These are phyloP conservation scores for Acrocyrtus sp. DNA, from an alignment of 2,888 invertebrate genomes.

Conservation along the genomic window DNA sequence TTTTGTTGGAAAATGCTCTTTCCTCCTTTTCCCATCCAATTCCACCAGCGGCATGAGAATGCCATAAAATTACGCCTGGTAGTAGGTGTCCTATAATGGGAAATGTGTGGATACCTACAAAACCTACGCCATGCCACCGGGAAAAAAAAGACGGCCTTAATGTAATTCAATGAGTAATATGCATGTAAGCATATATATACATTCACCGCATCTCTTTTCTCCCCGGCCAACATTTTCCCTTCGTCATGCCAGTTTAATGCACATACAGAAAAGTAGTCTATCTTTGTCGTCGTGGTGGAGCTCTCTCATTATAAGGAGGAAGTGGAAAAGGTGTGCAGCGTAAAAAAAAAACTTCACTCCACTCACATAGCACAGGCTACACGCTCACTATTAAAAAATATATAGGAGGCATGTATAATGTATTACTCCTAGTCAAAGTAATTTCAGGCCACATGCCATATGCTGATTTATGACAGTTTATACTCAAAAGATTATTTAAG, in stretches of 20 bases:
- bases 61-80: conserved; percentile 40
- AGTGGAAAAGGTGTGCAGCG: conserved; percentile 2
- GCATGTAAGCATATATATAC: conserved; percentile 14
- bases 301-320: background rate
- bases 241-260: background rate
- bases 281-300: conserved; percentile 4
- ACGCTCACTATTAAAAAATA: background rate
- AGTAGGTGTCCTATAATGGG: background rate
- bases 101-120: conserved; percentile 7
- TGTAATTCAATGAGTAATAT: conserved; percentile 21
- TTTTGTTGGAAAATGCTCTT: conserved; percentile 46
- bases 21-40: conserved; percentile 25
- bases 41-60: conserved; percentile 33
- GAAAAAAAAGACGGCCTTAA: background rate
- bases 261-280: conserved; percentile 6
- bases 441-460: conserved; percentile 49
- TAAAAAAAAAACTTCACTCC: background rate
- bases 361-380: background rate
- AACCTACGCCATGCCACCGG: background rate
- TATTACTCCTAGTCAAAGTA: conserved; percentile 32
- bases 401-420: background rate
- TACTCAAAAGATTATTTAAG: conserved; percentile 42
- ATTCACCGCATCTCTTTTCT: background rate
- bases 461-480: conserved; percentile 40
- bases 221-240: background rate